Percentiles rank a stretch among this genome's conserved stretches.
Conservation (phyloP, 2,797 vertebrate genomes). For the Carcharodon carcharias region DNA sequence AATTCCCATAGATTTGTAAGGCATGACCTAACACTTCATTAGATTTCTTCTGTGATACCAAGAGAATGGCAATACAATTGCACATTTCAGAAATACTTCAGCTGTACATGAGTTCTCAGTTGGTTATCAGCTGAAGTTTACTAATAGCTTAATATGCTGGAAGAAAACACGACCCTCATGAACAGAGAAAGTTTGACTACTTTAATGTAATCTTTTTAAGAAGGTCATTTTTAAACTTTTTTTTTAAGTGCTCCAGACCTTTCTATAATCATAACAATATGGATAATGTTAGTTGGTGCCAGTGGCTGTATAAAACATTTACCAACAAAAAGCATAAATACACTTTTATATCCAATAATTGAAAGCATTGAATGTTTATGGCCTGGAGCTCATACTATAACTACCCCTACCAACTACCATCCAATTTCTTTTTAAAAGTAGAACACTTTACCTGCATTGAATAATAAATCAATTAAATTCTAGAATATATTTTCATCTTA, state of each 20-base stretch:
- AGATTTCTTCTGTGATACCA: neutral
- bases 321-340: neutral
- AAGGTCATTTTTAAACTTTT: neutral
- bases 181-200: neutral
- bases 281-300: neutral
- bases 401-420: neutral
- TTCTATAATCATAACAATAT: neutral
- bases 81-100: neutral
- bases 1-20: neutral
- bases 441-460: neutral
- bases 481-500: conserved; percentile 2
- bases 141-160: neutral
- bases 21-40: neutral
- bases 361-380: conserved; percentile 21
- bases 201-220: neutral
- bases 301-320: neutral
- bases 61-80: neutral
- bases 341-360: neutral
- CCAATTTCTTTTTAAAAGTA: neutral
- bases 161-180: neutral
- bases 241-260: neutral
- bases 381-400: neutral
- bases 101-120: neutral
- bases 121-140: neutral
- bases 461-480: conserved; percentile 28